Percentiles rank a stretch among this genome's conserved stretches.
phyloP scores from a whole-genome alignment of 2,888 invertebrate species.

The Callyntrura sp. region DNA sequence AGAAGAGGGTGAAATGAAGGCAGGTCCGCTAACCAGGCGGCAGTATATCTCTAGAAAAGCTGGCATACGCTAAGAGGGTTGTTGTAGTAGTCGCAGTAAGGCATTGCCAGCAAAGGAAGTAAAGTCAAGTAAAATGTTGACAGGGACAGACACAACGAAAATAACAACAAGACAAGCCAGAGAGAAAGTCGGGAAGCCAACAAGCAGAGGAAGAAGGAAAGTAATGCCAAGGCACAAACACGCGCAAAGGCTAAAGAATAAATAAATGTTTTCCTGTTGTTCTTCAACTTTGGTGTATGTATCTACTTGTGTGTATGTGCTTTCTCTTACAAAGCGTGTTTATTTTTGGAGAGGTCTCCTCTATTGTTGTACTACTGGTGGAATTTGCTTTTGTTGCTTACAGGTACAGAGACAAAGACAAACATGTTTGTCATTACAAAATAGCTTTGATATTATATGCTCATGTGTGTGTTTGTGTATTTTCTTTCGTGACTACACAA shows the following conservation, averaged over 20 bases:
- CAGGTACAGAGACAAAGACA: slow-evolving; percentile 4
- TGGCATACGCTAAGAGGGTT: slow-evolving; percentile 39
- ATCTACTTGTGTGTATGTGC: too few relatives aligned
- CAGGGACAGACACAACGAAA: too few relatives aligned
- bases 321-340: too few relatives aligned
- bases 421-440: slow-evolving; percentile 26
- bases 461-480: slow-evolving; percentile 1
- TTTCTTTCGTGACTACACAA: neutral
- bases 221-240: slow-evolving; percentile 15
- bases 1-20: slow-evolving; percentile 54
- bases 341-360: too few relatives aligned
- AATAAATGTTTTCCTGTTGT: slow-evolving; percentile 58
- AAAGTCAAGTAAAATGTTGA: slow-evolving; percentile 23
- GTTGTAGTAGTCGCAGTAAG: neutral
- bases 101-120: slow-evolving; percentile 5
- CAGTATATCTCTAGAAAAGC: neutral
- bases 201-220: neutral
- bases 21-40: neutral
- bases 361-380: too few relatives aligned
- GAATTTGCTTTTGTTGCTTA: slow-evolving; percentile 16
- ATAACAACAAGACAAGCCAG: neutral
- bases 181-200: too few relatives aligned
- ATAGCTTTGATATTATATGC: neutral
- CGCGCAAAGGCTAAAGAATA: slow-evolving; percentile 19
- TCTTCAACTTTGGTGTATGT: slow-evolving; percentile 5